Conservation (phyloP, 1,140 invertebrate genomes). For the Heliconius hewitsoni region DNA sequence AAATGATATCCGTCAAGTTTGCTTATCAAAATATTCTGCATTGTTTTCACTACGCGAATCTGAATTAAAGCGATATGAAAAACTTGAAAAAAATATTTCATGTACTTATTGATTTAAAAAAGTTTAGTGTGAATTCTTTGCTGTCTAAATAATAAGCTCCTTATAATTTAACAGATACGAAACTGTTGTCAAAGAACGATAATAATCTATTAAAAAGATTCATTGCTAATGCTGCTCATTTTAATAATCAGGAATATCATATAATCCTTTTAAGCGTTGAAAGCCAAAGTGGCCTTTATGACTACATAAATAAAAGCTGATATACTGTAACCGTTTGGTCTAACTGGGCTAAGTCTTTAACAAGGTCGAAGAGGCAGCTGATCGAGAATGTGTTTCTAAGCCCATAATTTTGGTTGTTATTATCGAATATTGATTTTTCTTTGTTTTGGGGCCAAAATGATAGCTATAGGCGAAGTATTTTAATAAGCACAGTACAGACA, state of each 20-base stretch:
- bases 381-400: conserved; percentile 62
- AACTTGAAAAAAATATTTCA: too few relatives aligned
- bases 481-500: conserved; percentile 52
- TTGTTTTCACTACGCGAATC: too few relatives aligned
- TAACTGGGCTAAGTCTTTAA: conserved; percentile 67
- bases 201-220: background rate
- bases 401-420: conserved; percentile 67
- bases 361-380: conserved; percentile 67
- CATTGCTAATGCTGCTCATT: background rate
- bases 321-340: conserved; percentile 4
- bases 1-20: background rate
- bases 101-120: too few relatives aligned
- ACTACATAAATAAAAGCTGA: conserved; percentile 17
- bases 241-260: background rate
- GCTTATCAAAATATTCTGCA: too few relatives aligned
- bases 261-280: conserved; percentile 1
- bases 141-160: background rate
- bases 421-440: conserved; percentile 68
- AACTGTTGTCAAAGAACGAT: background rate
- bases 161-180: background rate
- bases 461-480: conserved; percentile 51
- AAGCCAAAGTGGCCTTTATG: conserved; percentile 14
- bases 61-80: too few relatives aligned
- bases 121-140: background rate
- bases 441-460: conserved; percentile 56